Evolutionary conservation across 2,888 invertebrate species (phyloP).

Genomic region (Dioctria rufipes): DNA sequence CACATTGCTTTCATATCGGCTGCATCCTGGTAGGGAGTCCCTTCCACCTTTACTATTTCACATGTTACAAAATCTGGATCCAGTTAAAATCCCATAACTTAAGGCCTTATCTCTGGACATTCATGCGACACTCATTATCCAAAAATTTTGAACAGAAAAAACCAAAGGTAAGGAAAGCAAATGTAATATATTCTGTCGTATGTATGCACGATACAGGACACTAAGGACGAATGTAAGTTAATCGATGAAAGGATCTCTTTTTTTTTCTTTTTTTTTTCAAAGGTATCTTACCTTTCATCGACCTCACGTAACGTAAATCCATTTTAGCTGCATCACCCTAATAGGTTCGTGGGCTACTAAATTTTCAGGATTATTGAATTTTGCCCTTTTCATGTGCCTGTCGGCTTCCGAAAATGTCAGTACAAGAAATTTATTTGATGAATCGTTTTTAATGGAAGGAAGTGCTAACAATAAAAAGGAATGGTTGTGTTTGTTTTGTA

Average conservation of each 20-base stretch:
- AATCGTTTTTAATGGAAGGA: not conserved
- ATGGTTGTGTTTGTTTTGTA: too few species aligned
- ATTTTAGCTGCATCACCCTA: slow-evolving; percentile 40
- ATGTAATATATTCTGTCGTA: not conserved
- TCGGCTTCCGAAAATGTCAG: slow-evolving; percentile 47
- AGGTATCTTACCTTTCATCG: slow-evolving; percentile 32
- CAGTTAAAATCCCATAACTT: slow-evolving; percentile 36
- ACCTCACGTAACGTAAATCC: slow-evolving; percentile 13
- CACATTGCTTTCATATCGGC: not conserved
- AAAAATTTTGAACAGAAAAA: slow-evolving; percentile 27
- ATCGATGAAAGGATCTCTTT: slow-evolving; percentile 46
- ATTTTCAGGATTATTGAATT: slow-evolving; percentile 45
- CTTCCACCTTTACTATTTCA: slow-evolving; percentile 10
- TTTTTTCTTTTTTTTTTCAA: slow-evolving; percentile 1
- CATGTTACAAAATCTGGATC: slow-evolving; percentile 18
- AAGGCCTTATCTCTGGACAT: slow-evolving; percentile 48
- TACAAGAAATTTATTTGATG: slow-evolving; percentile 36
- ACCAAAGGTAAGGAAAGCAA: slow-evolving; percentile 6
- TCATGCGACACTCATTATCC: slow-evolving; percentile 49
- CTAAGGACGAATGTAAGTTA: slow-evolving; percentile 3
- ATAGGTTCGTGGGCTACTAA: slow-evolving; percentile 34
- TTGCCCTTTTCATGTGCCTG: slow-evolving; percentile 15
- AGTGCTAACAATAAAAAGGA: not conserved
- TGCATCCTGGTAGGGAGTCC: slow-evolving; percentile 36
- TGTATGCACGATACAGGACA: not conserved